A percentile compares a stretch with the other conserved stretches of the same genome.
Conservation (phyloP, 2,113 vertebrate genomes). For the Axis porcinus region DNA sequence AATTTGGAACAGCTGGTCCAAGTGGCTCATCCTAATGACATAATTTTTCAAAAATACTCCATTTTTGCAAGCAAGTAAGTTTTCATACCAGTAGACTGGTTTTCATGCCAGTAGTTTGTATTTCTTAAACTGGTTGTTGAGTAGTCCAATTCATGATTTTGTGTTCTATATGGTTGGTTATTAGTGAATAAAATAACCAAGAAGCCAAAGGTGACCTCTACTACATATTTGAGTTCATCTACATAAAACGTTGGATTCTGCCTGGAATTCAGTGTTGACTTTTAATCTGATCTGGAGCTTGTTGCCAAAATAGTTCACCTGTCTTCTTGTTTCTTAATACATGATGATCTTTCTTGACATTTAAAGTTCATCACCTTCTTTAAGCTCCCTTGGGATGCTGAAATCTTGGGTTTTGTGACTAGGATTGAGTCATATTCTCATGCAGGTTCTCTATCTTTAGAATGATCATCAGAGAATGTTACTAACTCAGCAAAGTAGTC, state of each 20-base stretch:
- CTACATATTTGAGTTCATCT: not conserved
- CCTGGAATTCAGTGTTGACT: not conserved
- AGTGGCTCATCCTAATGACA: not conserved
- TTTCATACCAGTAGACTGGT: not conserved
- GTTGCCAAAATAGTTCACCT: not conserved
- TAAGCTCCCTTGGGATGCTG: not conserved
- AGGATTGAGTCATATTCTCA: not conserved
- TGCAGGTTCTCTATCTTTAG: conserved; percentile 7
- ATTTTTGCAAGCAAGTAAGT: not conserved
- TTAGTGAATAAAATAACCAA: not conserved
- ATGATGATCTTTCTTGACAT: not conserved
- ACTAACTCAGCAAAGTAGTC: not conserved
- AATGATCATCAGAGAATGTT: not conserved
- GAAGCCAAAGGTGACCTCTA: not conserved
- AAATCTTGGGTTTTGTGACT: not conserved
- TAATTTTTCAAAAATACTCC: not conserved
- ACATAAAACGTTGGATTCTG: not conserved
- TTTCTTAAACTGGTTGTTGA: not conserved
- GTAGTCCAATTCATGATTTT: not conserved
- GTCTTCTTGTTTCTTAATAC: not conserved
- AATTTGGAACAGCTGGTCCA: not conserved
- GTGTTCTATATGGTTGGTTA: not conserved
- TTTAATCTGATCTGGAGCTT: not conserved
- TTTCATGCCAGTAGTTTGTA: not conserved
- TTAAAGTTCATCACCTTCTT: not conserved